Evolutionary conservation across 2,113 vertebrate genomes (phyloP), one percentile per base, ranked within the genome.

Genomic region (Onychostoma macrolepis): DNA sequence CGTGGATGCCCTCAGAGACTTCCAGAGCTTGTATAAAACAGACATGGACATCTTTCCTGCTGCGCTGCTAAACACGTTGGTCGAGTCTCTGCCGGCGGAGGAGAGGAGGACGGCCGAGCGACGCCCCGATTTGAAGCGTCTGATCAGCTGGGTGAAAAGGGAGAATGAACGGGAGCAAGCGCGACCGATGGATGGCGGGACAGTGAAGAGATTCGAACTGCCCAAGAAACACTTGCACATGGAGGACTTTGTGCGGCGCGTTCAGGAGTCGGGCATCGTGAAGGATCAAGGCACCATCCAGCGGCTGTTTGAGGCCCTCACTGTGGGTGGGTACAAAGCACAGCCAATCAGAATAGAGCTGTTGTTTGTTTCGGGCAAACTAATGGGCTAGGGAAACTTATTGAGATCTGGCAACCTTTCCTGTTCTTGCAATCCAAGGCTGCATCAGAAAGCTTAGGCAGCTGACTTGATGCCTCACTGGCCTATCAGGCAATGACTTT

Each of bases 231-330:
- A 97, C 92, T 96, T 99, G 97, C 96, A 95, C 3, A 90, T 96
- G 91, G 96, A 95, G 0, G 97, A 99, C 43, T 99, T 99, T 72
- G 95, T 99, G 90, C 97, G 95, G 85, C 89, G 96, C 24, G 94
- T 99, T 4, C 98, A 99, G 91, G 98, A 99, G 87, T 99, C 97
- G 0, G 98, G 98, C 50, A 97, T 99, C 6, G 97, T 98, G 48
- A 98, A 94, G 92, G 98, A 99, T 83, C 84, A 86, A 5, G 92
- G 91, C 74, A 96, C 95, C 9, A 99, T 99, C 75, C 92, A 95
- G 4, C 94, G 97, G 3, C 94, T 99, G 43, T 99, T 99, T 43
- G 96, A 98, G 3, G 97, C 98, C 0, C 90, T 99, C 6, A 99
- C 98, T 3, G 95, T 98, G 3, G 98, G 98, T 99, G 89, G 93